Evolutionary conservation across 2,888 invertebrate species (phyloP).

Genomic region (Diaprepes abbreviatus): DNA sequence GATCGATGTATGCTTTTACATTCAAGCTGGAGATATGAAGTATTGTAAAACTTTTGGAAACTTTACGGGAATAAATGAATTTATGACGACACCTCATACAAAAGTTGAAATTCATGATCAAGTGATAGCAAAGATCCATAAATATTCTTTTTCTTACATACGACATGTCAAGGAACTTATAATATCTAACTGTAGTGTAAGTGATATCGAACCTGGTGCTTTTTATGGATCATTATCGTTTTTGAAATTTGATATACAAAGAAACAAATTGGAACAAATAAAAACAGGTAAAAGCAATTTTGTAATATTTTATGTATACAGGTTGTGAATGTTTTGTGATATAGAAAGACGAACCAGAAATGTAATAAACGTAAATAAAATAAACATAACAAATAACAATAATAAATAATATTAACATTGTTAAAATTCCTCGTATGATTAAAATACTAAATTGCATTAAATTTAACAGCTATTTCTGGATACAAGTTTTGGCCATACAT

Average conservation of each 20-base stretch:
- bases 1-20: constrained; percentile 37
- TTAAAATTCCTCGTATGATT: no score
- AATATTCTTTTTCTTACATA: constrained; percentile 36
- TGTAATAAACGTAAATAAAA: no score
- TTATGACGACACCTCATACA: constrained; percentile 36
- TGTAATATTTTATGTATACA: no score
- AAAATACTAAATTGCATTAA: no score
- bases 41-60: constrained; percentile 34
- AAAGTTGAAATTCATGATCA: constrained; percentile 47
- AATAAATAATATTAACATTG: no score
- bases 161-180: constrained; percentile 35
- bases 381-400: no score
- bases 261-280: constrained; percentile 34
- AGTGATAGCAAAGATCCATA: constrained; percentile 31
- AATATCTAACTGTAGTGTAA: constrained; percentile 37
- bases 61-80: constrained; percentile 25
- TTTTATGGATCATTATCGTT: constrained; percentile 31
- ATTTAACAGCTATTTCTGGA: no score
- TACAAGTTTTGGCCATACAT: no score
- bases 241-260: constrained; percentile 35
- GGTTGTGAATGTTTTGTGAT: no score
- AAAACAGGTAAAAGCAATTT: constrained; percentile 33
- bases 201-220: constrained; percentile 36
- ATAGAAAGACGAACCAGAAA: no score
- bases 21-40: background rate